Base-by-base conservation (phyloP, 2,797 vertebrate genomes). In the Chromobotia macracanthus region DNA sequence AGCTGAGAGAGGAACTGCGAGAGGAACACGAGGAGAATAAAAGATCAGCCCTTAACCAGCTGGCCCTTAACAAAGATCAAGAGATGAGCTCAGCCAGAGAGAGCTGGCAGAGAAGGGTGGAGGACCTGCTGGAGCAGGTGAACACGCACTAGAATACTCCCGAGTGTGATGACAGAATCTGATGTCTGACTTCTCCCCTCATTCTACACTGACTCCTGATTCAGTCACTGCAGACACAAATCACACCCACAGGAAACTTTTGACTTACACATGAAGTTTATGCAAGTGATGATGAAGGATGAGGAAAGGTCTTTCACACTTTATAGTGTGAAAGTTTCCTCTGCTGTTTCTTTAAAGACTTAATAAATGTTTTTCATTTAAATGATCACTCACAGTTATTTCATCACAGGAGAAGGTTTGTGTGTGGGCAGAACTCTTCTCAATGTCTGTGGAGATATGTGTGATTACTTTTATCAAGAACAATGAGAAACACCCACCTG, bases 101-200 rank as follows among this genome's bases (percentile, higher is more conserved):
- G 87, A 95, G 94, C 83, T 99, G 97, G 97, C 97, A 99, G 90
- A 95, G 96, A 88, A 98, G 97, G 84, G 96, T 99, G 46, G 97
- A 99, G 90, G 97, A 99, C 90, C 95, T 99, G 75, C 92, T 98
- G 87, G 96, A 96, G 86, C 97, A 99, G 97, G 97, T 99, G 92
- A 41, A 41, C 38, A 41, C 38, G 44, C 44, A 55, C 9, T n/a
- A 19, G 25, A 50, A 25, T 78, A 70, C 41, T 5, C 41, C 66
- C 61, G 8, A 12, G 68, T 53, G 48, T 67, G 55, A 67, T 56
- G 44, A 4, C 58, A 64, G 2, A 19, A 19, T 80, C 70, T 68
- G 61, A 25, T 38, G 41, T 55, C 15, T 58, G 18, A 72, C 72
- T 79, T 77, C 72, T 75, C 61, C 28, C 60, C 66, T 72, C 35